Base-by-base conservation (phyloP, 2,888 invertebrate species). In the Amitus sp. region DNA sequence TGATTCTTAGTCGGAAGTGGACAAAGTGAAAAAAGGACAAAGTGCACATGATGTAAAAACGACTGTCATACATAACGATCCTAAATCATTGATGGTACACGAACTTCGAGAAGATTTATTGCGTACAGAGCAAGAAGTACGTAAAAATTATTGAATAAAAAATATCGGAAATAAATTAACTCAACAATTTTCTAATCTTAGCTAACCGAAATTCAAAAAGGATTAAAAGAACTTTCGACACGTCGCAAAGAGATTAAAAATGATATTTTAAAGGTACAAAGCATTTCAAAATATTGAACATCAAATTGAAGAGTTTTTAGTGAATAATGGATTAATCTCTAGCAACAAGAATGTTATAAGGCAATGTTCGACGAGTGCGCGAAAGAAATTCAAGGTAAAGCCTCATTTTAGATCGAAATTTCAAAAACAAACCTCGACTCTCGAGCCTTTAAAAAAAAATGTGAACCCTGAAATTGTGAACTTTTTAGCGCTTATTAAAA, bases 31-130 rank as follows among this genome's bases (percentile, higher is more conserved):
- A n/a, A 47, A 62, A 4, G 51, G 75, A 9, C 46, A 52, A 18
- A 65, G 68, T 37, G 50, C 72, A 12, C 69, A 72, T 37, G 66
- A 57, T 47, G 65, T 68, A 40, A 72, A 69, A 34, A 47, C 55
- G 9, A 58, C n/a, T n/a, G n/a, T 53, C 4, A 58, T 63, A 28
- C 61, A 58, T 9, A 61, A 63, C 62, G 61, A 69, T 3, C 74
- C 73, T 45, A 71, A 66, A 37, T 59, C 42, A 37, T n/a, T n/a
- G n/a, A 65, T 76, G 37, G 63, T 75, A 54, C 58, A 45, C 1
- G 73, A 70, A 37, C 62, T 77, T 33, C 76, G 73, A 54, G 68
- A 62, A 30, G 73, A 76, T n/a, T 62, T 77, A 45, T 49, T 52
- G 13, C 66, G 68, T 56, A 75, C 72, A 2, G 73, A 76, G 51